Evolutionary conservation across 2,888 invertebrate species (phyloP), one percentile per base, ranked within the genome.

Genomic region (Ophion ventricosus): DNA sequence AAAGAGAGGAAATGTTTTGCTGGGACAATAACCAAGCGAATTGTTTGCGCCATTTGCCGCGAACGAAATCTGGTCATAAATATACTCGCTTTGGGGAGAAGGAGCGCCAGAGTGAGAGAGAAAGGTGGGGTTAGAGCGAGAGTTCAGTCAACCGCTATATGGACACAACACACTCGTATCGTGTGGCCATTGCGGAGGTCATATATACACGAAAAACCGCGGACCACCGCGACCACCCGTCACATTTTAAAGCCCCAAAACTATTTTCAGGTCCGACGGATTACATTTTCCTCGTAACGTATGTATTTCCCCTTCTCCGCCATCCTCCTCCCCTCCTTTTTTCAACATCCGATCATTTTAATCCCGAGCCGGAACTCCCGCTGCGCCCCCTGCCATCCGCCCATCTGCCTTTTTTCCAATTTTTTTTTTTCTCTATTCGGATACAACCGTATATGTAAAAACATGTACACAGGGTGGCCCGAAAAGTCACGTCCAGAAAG

Each of bases 11-110:
- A 56, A 57, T 20, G 49, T 49, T 49, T 61, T 49, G 73, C 66
- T 63, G 43, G 70, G 80, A 83, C 83, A 83, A 83, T 80, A 80
- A 83, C 83, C 80, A 29, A 54, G 83, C 80, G 80, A 83, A 83
- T 83, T 83, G 76, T 83, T 83, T 83, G 83, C 80, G 66, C 80
- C 80, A 80, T 83, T 83, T 80, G 75, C 80, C 72, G 61, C 64
- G 64, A 70, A 75, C 80, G 76, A 73, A 80, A 83, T 83, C 70
- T 75, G 70, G 76, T 83, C 80, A 80, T 83, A 83, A 80, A 83
- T 83, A 83, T 69, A 49, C 69, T 49, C 69, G 49, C 5, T 43
- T 57, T 29, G 61, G 26, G 43, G 25, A n/a, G 29, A 7, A 23
- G 8, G 61, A 35, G 57, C 7, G 35, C 26, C 25, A 25, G 70